phyloP scores from a whole-genome alignment of 2,797 vertebrate species.

The Mus caroli region DNA sequence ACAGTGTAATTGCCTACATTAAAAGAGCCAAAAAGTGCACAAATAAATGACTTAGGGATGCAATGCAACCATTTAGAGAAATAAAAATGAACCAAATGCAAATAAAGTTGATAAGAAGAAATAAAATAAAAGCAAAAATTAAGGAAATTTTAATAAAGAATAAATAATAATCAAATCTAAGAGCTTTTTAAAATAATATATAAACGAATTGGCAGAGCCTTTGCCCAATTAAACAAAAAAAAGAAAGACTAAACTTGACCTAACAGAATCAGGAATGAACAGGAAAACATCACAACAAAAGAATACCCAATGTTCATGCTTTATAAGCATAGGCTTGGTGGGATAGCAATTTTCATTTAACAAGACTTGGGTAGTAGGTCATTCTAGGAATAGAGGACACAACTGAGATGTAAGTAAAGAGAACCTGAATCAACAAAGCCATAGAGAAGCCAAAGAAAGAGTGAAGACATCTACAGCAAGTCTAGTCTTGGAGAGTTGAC shows the following conservation, averaged over 20 bases:
- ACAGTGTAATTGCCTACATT: neutral
- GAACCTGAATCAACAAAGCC: neutral
- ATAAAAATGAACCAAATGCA: neutral
- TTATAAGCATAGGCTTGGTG: neutral
- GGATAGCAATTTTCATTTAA: neutral
- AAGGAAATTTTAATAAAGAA: neutral
- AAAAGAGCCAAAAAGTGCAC: neutral
- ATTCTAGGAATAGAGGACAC: neutral
- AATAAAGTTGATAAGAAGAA: neutral
- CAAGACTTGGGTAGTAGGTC: neutral
- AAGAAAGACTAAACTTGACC: neutral
- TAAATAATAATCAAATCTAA: neutral
- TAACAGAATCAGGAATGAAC: neutral
- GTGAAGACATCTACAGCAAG: neutral
- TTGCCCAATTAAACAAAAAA: neutral
- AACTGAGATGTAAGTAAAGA: neutral
- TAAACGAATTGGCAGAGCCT: neutral
- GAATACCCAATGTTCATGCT: neutral
- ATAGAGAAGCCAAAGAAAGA: neutral
- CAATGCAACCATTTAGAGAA: neutral
- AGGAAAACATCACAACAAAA: neutral
- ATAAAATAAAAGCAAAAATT: neutral
- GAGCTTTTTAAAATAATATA: neutral
- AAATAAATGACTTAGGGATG: neutral
- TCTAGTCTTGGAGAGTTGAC: neutral